Evolutionary conservation across 2,797 vertebrate genomes (phyloP).

Genomic region (Leptoclinus maculatus): DNA sequence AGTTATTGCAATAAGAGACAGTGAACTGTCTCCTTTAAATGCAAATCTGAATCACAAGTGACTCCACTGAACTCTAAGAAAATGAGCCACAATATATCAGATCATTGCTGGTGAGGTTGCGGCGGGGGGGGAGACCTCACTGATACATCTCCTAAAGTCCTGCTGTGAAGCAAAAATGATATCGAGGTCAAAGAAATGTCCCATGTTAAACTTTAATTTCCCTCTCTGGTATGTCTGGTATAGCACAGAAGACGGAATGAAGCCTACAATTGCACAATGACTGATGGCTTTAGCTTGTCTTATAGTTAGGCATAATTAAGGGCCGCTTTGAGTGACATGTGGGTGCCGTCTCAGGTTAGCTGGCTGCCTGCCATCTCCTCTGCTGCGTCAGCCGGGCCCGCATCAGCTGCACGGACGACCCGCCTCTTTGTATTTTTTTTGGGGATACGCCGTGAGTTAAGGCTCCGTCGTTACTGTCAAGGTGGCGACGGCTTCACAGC

Average conservation of each 20-base stretch:
- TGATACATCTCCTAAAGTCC: not conserved
- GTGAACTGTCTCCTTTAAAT: conserved; percentile 1
- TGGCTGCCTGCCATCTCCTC: too few species aligned
- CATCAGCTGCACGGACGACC: too few species aligned
- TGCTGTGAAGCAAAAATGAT: not conserved
- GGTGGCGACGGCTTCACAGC: too few species aligned
- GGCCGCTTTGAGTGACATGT: too few species aligned
- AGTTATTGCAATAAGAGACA: not conserved
- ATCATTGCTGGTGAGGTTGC: not conserved
- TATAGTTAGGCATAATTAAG: not conserved
- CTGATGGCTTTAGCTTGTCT: not conserved
- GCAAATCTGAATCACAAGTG: conserved; percentile 3
- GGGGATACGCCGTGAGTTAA: too few species aligned
- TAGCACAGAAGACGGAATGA: not conserved
- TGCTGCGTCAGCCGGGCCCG: too few species aligned
- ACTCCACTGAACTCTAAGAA: not conserved
- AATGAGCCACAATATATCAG: not conserved
- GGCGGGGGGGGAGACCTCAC: not conserved
- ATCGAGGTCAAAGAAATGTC: not conserved
- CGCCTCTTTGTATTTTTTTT: too few species aligned
- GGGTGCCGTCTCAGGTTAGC: too few species aligned
- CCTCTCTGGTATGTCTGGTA: not conserved
- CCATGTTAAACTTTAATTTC: not conserved
- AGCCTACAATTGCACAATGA: too few species aligned
- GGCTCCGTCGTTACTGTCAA: too few species aligned